Conservation (phyloP, 2,888 invertebrate species). For the Caenorhabditis uteleia region DNA sequence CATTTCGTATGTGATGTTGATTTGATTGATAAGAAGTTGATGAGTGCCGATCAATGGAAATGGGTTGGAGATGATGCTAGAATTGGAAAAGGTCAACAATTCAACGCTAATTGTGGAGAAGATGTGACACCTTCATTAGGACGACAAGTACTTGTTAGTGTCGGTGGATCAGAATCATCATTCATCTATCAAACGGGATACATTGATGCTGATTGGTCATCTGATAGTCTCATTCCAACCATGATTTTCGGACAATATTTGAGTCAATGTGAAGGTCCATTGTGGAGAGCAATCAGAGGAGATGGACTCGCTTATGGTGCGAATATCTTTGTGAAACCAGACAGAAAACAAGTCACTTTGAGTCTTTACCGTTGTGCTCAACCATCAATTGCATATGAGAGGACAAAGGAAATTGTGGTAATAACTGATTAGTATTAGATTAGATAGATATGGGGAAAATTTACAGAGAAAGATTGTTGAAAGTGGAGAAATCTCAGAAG, state of each 20-base stretch:
- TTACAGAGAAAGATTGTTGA: slow-evolving; percentile 70
- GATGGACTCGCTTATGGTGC: slow-evolving; percentile 85
- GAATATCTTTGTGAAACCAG: slow-evolving; percentile 74
- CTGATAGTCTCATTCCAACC: slow-evolving; percentile 79
- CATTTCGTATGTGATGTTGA: slow-evolving; percentile 56
- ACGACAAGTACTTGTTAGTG: slow-evolving; percentile 40
- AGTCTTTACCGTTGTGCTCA: slow-evolving; percentile 82
- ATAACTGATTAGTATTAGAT: neutral
- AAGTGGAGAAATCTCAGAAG: slow-evolving; percentile 76
- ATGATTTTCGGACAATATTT: slow-evolving; percentile 84
- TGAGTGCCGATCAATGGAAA: slow-evolving; percentile 35
- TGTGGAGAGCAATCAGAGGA: slow-evolving; percentile 79
- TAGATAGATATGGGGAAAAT: neutral
- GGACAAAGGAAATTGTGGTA: slow-evolving; percentile 77
- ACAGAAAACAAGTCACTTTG: slow-evolving; percentile 78
- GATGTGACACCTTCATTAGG: slow-evolving; percentile 22
- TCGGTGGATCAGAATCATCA: slow-evolving; percentile 55
- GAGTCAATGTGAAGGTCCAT: slow-evolving; percentile 79
- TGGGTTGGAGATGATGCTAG: slow-evolving; percentile 24
- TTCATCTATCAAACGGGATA: slow-evolving; percentile 74
- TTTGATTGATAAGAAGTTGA: slow-evolving; percentile 21
- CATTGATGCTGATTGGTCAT: slow-evolving; percentile 76
- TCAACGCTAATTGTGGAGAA: slow-evolving; percentile 28
- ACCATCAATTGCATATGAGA: slow-evolving; percentile 81
- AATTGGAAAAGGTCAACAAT: slow-evolving; percentile 28